These are phyloP conservation scores for Cacatua alba DNA, from an alignment of 2,113 vertebrate genomes.

Conservation along the genomic window DNA sequence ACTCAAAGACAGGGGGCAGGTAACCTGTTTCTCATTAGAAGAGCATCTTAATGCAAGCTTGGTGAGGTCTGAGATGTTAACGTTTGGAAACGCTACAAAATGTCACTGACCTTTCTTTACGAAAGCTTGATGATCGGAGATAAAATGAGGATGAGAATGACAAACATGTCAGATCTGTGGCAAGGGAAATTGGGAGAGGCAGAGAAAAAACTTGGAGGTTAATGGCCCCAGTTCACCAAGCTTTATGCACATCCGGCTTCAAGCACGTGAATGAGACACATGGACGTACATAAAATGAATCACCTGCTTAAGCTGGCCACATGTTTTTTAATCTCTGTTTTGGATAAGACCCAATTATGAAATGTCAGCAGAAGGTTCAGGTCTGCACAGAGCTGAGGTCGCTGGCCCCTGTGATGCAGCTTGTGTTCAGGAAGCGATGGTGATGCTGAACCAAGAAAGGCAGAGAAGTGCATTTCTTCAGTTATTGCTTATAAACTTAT, in stretches of 20 bases:
- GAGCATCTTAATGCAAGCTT: constrained; percentile 24
- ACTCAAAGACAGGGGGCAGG: neutral
- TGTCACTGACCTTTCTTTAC: constrained; percentile 10
- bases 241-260: neutral
- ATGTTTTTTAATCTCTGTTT: neutral
- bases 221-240: neutral
- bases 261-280: neutral
- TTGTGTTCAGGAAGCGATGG: accelerated
- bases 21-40: constrained; percentile 20
- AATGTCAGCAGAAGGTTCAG: neutral
- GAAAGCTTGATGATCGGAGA: neutral
- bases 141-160: neutral
- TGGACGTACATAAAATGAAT: accelerated
- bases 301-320: neutral
- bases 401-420: neutral
- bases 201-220: neutral
- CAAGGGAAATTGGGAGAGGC: neutral
- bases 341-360: neutral
- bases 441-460: neutral
- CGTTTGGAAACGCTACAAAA: neutral
- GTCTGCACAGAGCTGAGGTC: neutral
- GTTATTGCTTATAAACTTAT: neutral
- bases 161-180: neutral
- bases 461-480: neutral
- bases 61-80: neutral